A percentile compares a stretch with the other conserved stretches of the same genome.
phyloP scores from a whole-genome alignment of 2,888 invertebrate species.

The Peribatodes rhomboidaria region DNA sequence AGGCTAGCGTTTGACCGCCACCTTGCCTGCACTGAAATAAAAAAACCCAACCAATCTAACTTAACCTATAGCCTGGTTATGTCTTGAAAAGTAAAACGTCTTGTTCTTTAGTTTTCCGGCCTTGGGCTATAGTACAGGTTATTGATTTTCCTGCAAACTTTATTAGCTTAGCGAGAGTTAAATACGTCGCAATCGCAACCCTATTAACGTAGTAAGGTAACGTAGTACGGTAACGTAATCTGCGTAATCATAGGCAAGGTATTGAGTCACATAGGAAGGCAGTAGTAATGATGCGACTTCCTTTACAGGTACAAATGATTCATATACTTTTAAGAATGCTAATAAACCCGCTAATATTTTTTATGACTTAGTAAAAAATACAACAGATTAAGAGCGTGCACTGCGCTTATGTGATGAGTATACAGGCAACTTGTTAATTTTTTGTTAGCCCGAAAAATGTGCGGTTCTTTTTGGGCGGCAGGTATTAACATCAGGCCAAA shows the following conservation, averaged over 20 bases:
- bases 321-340: neutral
- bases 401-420: too few relatives aligned
- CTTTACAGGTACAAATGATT: slow-evolving; percentile 1
- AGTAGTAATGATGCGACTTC: slow-evolving; percentile 9
- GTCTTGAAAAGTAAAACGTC: neutral
- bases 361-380: too few relatives aligned
- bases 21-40: too few relatives aligned
- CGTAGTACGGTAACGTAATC: slow-evolving; percentile 5
- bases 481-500: too few relatives aligned
- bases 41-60: too few relatives aligned
- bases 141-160: slow-evolving; percentile 25
- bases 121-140: neutral
- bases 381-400: too few relatives aligned
- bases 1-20: too few relatives aligned
- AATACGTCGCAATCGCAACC: slow-evolving; percentile 17
- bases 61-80: too few relatives aligned
- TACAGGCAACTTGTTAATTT: too few relatives aligned
- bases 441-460: too few relatives aligned
- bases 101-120: neutral
- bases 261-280: slow-evolving; percentile 10
- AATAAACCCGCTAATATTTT: neutral
- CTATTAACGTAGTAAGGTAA: slow-evolving; percentile 10
- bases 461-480: too few relatives aligned
- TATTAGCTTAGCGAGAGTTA: slow-evolving; percentile 15
- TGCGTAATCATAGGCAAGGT: slow-evolving; percentile 6